Evolutionary conservation across 2,113 vertebrate genomes (phyloP), one percentile per base, ranked within the genome.

Genomic region (Stercorarius parasiticus): DNA sequence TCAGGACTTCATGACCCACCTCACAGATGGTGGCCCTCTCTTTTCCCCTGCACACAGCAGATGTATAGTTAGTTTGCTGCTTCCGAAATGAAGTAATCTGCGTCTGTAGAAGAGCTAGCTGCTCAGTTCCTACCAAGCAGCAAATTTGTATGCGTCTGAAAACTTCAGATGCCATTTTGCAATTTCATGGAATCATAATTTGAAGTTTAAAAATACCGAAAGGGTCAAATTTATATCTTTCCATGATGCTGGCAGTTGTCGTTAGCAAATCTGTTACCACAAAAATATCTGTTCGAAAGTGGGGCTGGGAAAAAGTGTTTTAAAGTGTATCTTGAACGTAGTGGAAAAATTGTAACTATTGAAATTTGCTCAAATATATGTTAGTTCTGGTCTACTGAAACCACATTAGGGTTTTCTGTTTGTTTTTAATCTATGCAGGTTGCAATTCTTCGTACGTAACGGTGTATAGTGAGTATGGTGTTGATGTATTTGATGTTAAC

Each of bases 401-500:
- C 88, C 71, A 95, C 94, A 85, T 73, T 29, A 53, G 34, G 18
- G 76, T 78, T 59, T 50, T 22, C 62, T 69, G 40, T 90, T 40
- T 92, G 87, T 97, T 79, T 96, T 83, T 83, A 47, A 9, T 91
- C 82, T 82, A n/a, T 82, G 66, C 95, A 99, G 99, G 99, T 94
- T 99, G 99, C 86, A 99, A 97, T 97, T 97, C 99, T 18, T 98
- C 98, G 1, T 99, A 99, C 52, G 98, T 99, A 95, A 99, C 99
- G 0, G 98, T 99, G 79, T 99, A 99, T 98, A 99, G 99, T 8
- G 99, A 99, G 34, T 99, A 99, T 2, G 99, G 99, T 3, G 98
- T 99, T 6, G 99, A 99, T n/a, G 99, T 99, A 19, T 99, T 99
- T 36, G 99, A 99, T 50, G 98, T 99, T 84, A 98, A 98, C 97